A percentile compares a stretch with the other conserved stretches of the same genome.
Evolutionary conservation across 1,140 invertebrate species (phyloP).

Genomic region (Cephus cinctus): DNA sequence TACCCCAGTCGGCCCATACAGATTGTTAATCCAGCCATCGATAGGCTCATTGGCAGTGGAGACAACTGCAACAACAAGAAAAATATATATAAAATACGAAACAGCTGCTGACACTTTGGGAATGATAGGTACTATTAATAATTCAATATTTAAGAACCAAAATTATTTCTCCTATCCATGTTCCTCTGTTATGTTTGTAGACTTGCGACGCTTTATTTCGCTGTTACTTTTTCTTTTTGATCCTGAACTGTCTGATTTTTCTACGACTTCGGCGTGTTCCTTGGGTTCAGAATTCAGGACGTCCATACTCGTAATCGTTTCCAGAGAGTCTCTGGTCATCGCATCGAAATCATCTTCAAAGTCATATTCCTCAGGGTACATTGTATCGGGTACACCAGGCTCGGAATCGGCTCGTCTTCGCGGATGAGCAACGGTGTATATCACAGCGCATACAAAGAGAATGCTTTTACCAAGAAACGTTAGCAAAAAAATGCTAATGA

Average conservation of each 20-base stretch:
- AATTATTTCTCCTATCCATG: no score
- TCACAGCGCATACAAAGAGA: conserved; percentile 30
- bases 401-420: background rate
- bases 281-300: background rate
- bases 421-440: conserved; percentile 28
- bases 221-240: no score
- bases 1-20: conserved; percentile 71
- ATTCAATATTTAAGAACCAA: no score
- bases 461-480: conserved; percentile 33
- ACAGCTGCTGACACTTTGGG: no score
- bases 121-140: no score
- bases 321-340: conserved; percentile 30
- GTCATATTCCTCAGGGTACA: conserved; percentile 35
- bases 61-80: conserved; percentile 58
- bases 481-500: conserved; percentile 32
- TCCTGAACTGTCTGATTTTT: no score
- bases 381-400: conserved; percentile 23
- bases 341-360: conserved; percentile 31
- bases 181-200: no score
- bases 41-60: conserved; percentile 70
- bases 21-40: conserved; percentile 78
- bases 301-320: conserved; percentile 27
- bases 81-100: conserved; percentile 33
- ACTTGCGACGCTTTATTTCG: no score
- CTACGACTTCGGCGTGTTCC: no score